Conservation (phyloP, 2,113 vertebrate species). For the Ophthalmolycus amberensis region DNA sequence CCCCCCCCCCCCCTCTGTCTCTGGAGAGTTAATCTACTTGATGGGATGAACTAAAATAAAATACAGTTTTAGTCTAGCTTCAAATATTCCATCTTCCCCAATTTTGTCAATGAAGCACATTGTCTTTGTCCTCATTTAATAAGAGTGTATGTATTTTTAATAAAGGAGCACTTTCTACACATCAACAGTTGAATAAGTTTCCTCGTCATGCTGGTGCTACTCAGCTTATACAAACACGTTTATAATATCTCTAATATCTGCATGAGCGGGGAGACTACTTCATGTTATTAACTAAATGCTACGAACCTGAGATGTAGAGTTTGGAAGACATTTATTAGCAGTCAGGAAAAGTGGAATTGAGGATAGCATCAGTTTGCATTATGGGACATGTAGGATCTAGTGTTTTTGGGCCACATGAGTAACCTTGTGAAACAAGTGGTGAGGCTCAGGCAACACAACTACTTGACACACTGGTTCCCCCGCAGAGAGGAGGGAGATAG, state of each 20-base stretch:
- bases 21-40: slow-evolving; percentile 12
- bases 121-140: not conserved
- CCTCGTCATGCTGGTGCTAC: no score
- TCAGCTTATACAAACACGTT: not conserved
- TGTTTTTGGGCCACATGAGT: not conserved
- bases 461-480: not conserved
- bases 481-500: not conserved
- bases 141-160: not conserved
- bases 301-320: not conserved
- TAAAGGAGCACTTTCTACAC: not conserved
- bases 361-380: not conserved
- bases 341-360: not conserved
- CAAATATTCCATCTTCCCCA: not conserved
- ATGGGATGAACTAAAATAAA: not conserved
- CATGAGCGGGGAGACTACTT: not conserved
- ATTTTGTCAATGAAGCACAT: not conserved
- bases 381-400: not conserved
- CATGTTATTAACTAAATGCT: not conserved
- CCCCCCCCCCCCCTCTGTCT: not conserved
- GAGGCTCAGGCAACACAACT: not conserved
- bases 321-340: not conserved
- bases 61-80: not conserved
- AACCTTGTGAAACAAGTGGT: not conserved
- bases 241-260: not conserved
- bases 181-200: not conserved